Base-by-base conservation (phyloP, 2,888 invertebrate genomes). In the Phanerotoma sp. region DNA sequence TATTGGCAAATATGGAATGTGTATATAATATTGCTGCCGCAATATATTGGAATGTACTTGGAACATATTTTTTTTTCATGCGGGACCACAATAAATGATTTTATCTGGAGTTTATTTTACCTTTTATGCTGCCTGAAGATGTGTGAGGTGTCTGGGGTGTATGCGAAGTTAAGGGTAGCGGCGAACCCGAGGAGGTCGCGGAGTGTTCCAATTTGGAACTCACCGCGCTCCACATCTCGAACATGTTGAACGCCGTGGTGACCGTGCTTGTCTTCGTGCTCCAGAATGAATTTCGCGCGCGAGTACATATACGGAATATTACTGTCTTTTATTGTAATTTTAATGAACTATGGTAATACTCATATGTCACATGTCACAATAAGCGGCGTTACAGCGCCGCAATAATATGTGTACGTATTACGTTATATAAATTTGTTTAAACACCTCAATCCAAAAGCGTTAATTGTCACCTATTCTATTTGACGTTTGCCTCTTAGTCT, bases 211-310 rank as follows among this genome's bases (percentile, higher is more conserved):
- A 77, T 80, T 88, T 88, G 66, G 86, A 85, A 80, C 83, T 85
- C 74, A 88, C 88, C 76, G 85, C 85, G 81, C 85, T 88, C 88
- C 88, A 89, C 87, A 89, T 88, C 80, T 89, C 88, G 80, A 88
- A 88, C 88, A 89, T 89, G 77, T 84, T 86, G 72, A 77, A 77
- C 70, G 75, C 75, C 75, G 74, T 74, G 71, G 66, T 75, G 73
- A 70, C 67, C 69, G 57, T 63, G 62, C 63, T 64, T 56, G 41
- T 58, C 38, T 45, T 56, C 53, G 51, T 59, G 46, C 56, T 51
- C 51, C 52, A 48, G 44, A 47, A 38, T 35, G 46, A 46, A 58
- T 55, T 46, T 42, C 54, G 42, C 48, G 47, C 57, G 48, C 51
- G 51, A 44, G 54, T 45, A 55, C 54, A 55, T 55, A 50, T 45